Base-by-base conservation (phyloP, 2,888 invertebrate genomes). In the Pocota personata region DNA sequence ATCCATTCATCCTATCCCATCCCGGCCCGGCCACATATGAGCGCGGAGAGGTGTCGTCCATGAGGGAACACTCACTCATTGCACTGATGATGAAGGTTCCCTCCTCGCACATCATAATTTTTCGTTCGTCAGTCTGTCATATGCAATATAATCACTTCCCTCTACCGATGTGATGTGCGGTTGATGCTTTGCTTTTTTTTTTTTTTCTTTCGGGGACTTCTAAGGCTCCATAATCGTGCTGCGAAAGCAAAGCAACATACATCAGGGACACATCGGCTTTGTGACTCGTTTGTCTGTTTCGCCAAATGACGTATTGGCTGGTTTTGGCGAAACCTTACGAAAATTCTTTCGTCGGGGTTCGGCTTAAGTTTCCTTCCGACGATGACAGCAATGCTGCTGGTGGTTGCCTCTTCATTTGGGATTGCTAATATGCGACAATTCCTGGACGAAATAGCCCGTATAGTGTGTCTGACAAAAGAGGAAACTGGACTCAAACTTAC, bases 281-380 rank as follows among this genome's bases (percentile, higher is more conserved):
- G 35, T 46, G 79, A 52, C 64, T 66, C 37, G 57, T 60, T 27
- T 66, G 21, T 55, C 52, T 90, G 89, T 90, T 90, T 90, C 90
- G 89, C 90, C 89, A 90, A 90, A 90, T 89, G 90, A 80, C 87
- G 87, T 90, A 90, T 90, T 90, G 90, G 90, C 89, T 90, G 90
- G 90, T 90, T 90, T 90, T 90, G 89, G 90, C 89, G 90, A 89
- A 89, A 89, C 90, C 90, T 88, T 90, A 90, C 90, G 73, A 76
- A 77, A 90, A 89, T 89, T 90, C 88, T 89, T 90, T 90, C 88
- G 89, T 90, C 89, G 90, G 89, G 89, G 90, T 89, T 90, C 89
- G 90, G 88, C 87, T 88, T 72, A 40, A 35, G 60, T 52, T 76
- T 69, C 66, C 76, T 69, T 50, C 67, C 67, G 75, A 67, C 21